Evolutionary conservation across 2,797 vertebrate genomes (phyloP), one percentile per base, ranked within the genome.

Genomic region (Linurgus olivaceus): DNA sequence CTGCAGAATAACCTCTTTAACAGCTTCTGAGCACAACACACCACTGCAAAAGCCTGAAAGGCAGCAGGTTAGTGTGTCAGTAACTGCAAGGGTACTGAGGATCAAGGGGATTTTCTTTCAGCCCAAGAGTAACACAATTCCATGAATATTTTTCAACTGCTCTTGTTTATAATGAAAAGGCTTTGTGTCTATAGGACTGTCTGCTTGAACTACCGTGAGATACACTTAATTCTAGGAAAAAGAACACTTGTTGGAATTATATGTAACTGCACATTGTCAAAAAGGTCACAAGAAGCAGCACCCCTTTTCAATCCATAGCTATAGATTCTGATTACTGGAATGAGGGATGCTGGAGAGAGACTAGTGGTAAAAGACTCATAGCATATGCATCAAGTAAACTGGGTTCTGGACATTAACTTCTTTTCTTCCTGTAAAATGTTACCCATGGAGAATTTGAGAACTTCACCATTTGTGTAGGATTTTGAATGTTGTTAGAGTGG

Each of bases 1-100:
- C 42, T 42, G 58, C 57, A 88, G 79, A 90, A 92, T 58, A 95
- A 83, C 37, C 33, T 62, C 33, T 91, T 66, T 79, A 57, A 78
- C 21, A 84, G 73, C 26, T 54, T 67, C 73, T 62, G 68, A 94
- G 85, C 63, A 35, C 0, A 14, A 68, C 11, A 9, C 11, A 73
- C n/a, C 59, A 62, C 88, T 82, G 90, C 78, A 93, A 94, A 94
- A 83, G 66, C 81, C 44, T 78, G 73, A 78, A 63, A 96, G 75
- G 88, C 50, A 90, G 65, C 50, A 58, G 84, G 76, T 83, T 67
- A 78, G 78, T 8, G 6, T 76, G 86, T 86, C 37, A 4, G 59
- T 21, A 54, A 42, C 86, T 70, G 65, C 20, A n/a, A 6, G 15
- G 21, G 48, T 31, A n/a, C 59, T 55, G 47, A 45, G 78, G 79